Percentiles rank a stretch among this genome's conserved stretches.
phyloP scores from a whole-genome alignment of 92 coral and sea anemone genomes.

The Epizoanthus scotinus region DNA sequence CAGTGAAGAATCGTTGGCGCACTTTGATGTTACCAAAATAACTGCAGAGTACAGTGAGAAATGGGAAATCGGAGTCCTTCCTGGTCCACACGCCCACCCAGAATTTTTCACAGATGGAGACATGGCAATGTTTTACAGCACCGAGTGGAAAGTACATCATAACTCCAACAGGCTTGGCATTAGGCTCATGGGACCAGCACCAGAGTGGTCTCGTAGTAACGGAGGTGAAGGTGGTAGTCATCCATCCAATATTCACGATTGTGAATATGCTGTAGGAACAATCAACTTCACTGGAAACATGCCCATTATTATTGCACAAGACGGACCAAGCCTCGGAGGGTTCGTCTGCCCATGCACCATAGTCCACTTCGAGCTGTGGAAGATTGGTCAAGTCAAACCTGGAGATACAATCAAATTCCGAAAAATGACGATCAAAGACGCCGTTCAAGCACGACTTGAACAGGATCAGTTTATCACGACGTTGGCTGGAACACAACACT shows the following conservation, averaged over 20 bases:
- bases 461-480: conserved; percentile 48
- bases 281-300: conserved; percentile 70
- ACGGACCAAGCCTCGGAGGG: conserved; percentile 76
- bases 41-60: conserved; percentile 43
- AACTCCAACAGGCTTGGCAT: conserved; percentile 71
- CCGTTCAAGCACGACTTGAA: conserved; percentile 43
- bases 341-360: conserved; percentile 77
- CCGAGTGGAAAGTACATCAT: conserved; percentile 69
- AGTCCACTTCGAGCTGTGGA: conserved; percentile 67
- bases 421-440: conserved; percentile 54
- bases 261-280: conserved; percentile 66
- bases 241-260: conserved; percentile 74
- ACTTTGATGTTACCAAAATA: neutral
- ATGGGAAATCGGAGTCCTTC: conserved; percentile 66
- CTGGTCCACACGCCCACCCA: conserved; percentile 77
- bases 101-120: conserved; percentile 60
- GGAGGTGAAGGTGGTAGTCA: conserved; percentile 80
- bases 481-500: neutral
- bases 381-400: conserved; percentile 59
- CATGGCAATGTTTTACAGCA: conserved; percentile 60
- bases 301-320: conserved; percentile 71
- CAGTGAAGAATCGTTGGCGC: neutral
- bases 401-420: conserved; percentile 59
- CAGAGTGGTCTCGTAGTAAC: conserved; percentile 57
- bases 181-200: conserved; percentile 62